Conservation (phyloP, 2,113 vertebrate genomes). For the Emydura subglobosa region DNA sequence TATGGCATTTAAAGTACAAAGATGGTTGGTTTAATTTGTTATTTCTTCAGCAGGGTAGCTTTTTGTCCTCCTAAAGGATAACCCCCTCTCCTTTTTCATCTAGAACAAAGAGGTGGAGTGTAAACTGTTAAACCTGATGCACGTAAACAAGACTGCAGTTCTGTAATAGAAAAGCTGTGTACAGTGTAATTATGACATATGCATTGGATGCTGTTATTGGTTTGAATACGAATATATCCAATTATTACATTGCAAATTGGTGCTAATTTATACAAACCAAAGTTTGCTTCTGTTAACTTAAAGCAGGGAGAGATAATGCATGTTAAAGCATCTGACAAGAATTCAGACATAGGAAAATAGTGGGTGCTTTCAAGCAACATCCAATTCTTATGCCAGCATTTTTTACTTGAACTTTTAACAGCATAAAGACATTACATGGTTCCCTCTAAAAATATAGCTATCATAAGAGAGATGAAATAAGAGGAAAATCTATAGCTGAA, state of each 20-base stretch:
- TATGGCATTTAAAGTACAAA: not conserved
- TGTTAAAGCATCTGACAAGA: not conserved
- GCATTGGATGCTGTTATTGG: not conserved
- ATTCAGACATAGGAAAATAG: not conserved
- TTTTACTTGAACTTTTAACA: slow-evolving; percentile 18
- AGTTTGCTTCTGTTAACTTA: not conserved
- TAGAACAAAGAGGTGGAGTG: not conserved
- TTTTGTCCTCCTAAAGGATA: not conserved
- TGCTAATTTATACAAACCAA: not conserved
- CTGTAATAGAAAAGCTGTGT: not conserved
- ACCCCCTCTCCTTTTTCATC: not conserved
- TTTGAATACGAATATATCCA: not conserved
- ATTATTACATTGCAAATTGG: not conserved
- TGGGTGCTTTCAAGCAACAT: not conserved
- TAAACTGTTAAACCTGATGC: not conserved
- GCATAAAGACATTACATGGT: not conserved
- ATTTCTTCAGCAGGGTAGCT: not conserved
- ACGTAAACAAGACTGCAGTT: not conserved
- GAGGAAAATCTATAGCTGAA: slow-evolving; percentile 39
- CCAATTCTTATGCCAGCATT: not conserved
- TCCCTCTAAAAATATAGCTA: not conserved
- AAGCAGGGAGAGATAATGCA: slow-evolving; percentile 32
- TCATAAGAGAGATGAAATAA: slow-evolving; percentile 29
- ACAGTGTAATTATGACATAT: not conserved
- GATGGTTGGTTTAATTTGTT: not conserved